Evolutionary conservation across 2,113 vertebrate species (phyloP).

Genomic region (Archilochus colubris): DNA sequence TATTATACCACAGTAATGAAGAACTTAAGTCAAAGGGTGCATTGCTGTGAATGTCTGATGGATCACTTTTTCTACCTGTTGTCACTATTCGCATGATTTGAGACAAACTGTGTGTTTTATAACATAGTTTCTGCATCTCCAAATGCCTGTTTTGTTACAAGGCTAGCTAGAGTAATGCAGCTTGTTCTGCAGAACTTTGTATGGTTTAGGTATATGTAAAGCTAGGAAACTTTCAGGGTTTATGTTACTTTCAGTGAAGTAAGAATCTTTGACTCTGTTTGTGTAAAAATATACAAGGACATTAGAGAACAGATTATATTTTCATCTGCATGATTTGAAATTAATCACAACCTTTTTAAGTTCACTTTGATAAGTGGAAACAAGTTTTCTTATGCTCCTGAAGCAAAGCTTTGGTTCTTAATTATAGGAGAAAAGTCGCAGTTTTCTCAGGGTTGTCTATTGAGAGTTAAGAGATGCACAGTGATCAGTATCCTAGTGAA

Average conservation of each 20-base stretch:
- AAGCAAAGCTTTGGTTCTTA: background rate
- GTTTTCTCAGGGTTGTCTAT: background rate
- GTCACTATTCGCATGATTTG: constrained; percentile 3
- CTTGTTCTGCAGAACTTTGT: background rate
- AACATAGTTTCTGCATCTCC: background rate
- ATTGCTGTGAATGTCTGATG: constrained; percentile 4
- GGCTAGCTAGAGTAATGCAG: background rate
- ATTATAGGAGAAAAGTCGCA: background rate
- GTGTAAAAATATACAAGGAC: background rate
- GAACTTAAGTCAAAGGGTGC: constrained; percentile 22
- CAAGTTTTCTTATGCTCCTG: background rate
- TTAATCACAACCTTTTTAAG: background rate
- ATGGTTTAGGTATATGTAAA: constrained; percentile 8
- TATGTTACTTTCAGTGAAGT: background rate
- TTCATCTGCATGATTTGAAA: background rate
- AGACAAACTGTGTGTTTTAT: background rate
- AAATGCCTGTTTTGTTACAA: constrained; percentile 21
- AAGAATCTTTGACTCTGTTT: background rate
- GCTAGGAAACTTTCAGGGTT: background rate
- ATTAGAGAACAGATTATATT: background rate
- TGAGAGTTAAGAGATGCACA: background rate
- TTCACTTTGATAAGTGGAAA: background rate
- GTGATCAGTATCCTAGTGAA: background rate
- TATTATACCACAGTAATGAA: background rate
- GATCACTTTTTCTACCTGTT: constrained; percentile 38